A percentile compares a stretch with the other conserved stretches of the same genome.
Conservation (phyloP, 2,113 vertebrate species). For the Rhea americana region DNA sequence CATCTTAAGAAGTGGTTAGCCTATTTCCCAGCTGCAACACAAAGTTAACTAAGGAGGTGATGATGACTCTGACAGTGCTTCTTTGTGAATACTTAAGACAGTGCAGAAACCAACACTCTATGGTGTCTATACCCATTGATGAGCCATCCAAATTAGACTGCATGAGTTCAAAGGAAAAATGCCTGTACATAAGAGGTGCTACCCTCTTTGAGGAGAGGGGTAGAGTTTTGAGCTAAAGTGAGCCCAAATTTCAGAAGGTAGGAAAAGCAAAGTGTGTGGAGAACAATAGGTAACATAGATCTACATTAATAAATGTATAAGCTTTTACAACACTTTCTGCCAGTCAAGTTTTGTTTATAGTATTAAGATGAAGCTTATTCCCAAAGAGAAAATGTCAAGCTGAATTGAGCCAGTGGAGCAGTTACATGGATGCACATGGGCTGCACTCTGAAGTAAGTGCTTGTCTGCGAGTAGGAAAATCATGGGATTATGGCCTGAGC, state of each 20-base stretch:
- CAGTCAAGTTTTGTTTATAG: neutral
- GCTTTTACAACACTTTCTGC: neutral
- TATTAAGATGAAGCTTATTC: neutral
- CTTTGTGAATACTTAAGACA: neutral
- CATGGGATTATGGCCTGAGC: neutral
- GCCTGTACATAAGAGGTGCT: neutral
- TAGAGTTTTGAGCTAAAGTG: rapidly evolving
- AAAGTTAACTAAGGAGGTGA: neutral
- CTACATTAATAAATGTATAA: neutral
- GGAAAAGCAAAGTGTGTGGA: neutral
- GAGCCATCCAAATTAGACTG: neutral
- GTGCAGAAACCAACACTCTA: neutral
- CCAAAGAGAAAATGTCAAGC: neutral
- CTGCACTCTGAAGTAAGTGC: neutral
- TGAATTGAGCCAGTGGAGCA: neutral
- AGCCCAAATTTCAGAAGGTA: neutral
- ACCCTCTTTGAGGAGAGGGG: neutral
- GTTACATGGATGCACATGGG: neutral
- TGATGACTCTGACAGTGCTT: neutral
- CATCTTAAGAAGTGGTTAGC: neutral
- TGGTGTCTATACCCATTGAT: neutral
- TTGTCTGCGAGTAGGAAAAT: neutral
- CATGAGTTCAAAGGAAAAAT: neutral
- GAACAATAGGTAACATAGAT: neutral
- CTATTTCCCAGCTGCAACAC: neutral